Evolutionary conservation across 2,888 invertebrate genomes (phyloP), one percentile per base, ranked within the genome.

Genomic region (Drosophila diplacantha): DNA sequence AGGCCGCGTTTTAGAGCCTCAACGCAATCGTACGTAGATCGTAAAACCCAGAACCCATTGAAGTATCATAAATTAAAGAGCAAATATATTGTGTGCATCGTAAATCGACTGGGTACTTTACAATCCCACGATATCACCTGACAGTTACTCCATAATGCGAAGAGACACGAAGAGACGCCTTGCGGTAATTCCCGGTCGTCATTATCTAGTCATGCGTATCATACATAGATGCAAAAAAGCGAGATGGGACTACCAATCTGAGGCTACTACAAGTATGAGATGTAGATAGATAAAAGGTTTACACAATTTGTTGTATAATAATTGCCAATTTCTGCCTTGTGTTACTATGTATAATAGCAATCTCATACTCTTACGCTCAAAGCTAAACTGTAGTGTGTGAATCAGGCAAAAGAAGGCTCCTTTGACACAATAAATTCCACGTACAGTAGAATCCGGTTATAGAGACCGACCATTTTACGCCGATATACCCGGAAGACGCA

Each of bases 41-140:
- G 51, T 60, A 61, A 61, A 60, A 29, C 11, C 34, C 34, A 47
- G 59, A 34, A 26, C 60, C 38, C 59, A 58, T 34, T 49, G 50
- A 34, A 41, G 46, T 35, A 35, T 43, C 49, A 26, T 61, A 61
- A 60, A 61, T 61, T 51, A 60, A 51, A 51, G 35, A 24, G 51
- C 61, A 50, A 51, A 61, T 51, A 51, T 51, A 51, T 41, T 43
- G 60, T 31, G 20, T 22, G 35, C 18, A 29, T 35, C 61, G 43
- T 61, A 61, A 61, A 61, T 43, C 51, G 43, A 61, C 31, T 59
- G 18, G 34, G 34, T 34, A 24, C 31, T 59, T 39, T 59, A 58
- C 39, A 60, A 35, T 49, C 54, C 50, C 35, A 43, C 29, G 41
- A 60, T 59, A 60, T 59, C 58, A 34, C 18, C 29, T 29, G 20